Evolutionary conservation across 2,888 invertebrate genomes (phyloP).

Genomic region (Ichneumoninae sp.): DNA sequence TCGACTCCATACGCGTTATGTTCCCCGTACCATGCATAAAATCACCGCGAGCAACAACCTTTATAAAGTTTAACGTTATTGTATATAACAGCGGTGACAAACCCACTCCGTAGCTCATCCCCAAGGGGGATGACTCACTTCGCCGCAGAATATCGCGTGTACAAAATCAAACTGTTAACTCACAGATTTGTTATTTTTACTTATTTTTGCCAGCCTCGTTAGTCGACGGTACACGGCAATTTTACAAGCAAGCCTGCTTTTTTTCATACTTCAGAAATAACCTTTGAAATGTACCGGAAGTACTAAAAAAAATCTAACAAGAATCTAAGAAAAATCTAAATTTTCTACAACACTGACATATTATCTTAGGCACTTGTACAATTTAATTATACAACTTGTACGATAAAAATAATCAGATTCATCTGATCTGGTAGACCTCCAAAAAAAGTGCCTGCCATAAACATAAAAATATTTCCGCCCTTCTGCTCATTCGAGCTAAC

Average conservation of each 20-base stretch:
- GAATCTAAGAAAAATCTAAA: background rate
- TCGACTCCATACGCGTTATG: conserved; percentile 14
- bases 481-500: background rate
- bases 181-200: background rate
- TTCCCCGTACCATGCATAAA: conserved; percentile 34
- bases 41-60: conserved; percentile 26
- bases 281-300: background rate
- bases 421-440: background rate
- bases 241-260: background rate
- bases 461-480: conserved; percentile 7
- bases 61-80: conserved; percentile 40
- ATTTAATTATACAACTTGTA: background rate
- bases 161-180: background rate
- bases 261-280: background rate
- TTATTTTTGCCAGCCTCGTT: background rate
- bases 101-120: conserved; percentile 16
- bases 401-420: background rate
- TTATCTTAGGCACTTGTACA: background rate
- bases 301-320: background rate
- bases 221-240: background rate
- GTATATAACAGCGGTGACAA: conserved; percentile 30
- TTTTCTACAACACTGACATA: background rate
- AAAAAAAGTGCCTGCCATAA: conserved; percentile 2
- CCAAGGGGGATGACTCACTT: conserved; percentile 22
- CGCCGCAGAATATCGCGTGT: conserved; percentile 1